phyloP scores from a whole-genome alignment of 2,797 vertebrate genomes.

The Gambelia wislizenii region DNA sequence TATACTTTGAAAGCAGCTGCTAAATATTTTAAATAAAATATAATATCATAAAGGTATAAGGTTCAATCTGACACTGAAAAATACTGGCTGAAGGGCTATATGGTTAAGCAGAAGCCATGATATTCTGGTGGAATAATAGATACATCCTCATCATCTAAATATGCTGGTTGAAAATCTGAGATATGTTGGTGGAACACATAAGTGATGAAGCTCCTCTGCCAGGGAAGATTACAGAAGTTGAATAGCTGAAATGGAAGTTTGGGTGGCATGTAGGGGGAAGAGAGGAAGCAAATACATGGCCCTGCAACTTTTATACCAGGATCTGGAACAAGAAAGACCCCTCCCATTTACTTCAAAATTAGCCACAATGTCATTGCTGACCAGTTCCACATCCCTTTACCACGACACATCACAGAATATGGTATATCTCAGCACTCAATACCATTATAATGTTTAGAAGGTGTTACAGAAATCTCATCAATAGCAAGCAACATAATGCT shows the following conservation, averaged over 20 bases:
- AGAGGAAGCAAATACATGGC: neutral
- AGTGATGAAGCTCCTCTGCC: too few relatives aligned
- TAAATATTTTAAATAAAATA: neutral
- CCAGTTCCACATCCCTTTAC: neutral
- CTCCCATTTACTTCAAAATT: neutral
- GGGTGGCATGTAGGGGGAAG: neutral
- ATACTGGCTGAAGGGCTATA: too few relatives aligned
- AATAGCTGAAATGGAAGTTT: neutral
- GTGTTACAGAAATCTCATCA: too few relatives aligned
- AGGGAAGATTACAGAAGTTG: neutral
- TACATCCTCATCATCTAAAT: too few relatives aligned
- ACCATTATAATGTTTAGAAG: too few relatives aligned
- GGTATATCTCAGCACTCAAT: neutral
- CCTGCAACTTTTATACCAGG: neutral
- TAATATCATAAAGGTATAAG: neutral
- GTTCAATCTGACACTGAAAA: neutral
- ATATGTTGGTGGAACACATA: neutral
- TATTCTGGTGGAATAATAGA: neutral
- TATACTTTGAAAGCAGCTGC: neutral
- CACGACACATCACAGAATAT: neutral
- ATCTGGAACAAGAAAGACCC: neutral
- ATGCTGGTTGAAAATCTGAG: neutral
- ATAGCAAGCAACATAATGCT: too few relatives aligned
- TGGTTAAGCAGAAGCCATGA: neutral
- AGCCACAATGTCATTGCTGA: too few relatives aligned